Percentiles rank a stretch among this genome's conserved stretches.
These are phyloP conservation scores for Ylistrum balloti DNA, from an alignment of 1,140 invertebrate genomes.

Conservation along the genomic window DNA sequence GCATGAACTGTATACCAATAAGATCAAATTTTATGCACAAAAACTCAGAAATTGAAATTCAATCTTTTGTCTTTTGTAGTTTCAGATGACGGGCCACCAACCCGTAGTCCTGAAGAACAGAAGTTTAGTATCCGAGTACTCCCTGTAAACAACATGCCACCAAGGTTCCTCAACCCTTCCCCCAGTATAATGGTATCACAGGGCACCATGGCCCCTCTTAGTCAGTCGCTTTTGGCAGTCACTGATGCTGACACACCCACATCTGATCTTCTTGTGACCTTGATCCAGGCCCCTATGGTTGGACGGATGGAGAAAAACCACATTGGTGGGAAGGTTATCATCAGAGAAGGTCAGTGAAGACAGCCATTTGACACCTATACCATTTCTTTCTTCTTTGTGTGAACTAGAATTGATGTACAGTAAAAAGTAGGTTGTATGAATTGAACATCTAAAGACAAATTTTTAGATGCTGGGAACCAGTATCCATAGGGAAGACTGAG, in stretches of 20 bases:
- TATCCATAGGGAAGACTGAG: too few species aligned
- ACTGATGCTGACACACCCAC: conserved; percentile 65
- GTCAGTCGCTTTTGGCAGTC: conserved; percentile 59
- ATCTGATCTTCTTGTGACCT: conserved; percentile 62
- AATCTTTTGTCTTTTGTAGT: conserved; percentile 62
- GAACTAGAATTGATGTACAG: too few species aligned
- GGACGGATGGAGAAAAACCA: conserved; percentile 65
- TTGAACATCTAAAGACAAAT: too few species aligned
- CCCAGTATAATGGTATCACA: conserved; percentile 69
- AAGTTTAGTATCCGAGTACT: conserved; percentile 72
- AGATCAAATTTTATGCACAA: too few species aligned
- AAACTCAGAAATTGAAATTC: too few species aligned
- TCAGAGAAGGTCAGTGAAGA: neutral
- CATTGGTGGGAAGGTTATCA: neutral
- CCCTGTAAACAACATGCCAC: conserved; percentile 77
- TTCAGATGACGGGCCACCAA: conserved; percentile 63
- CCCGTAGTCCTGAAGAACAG: conserved; percentile 67
- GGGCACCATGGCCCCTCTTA: conserved; percentile 63
- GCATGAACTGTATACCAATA: neutral
- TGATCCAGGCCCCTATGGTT: conserved; percentile 59
- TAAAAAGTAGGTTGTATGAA: too few species aligned
- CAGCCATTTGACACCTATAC: too few species aligned
- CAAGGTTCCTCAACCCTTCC: conserved; percentile 59
- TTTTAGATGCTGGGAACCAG: too few species aligned
- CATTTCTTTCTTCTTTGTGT: too few species aligned